phyloP scores from a whole-genome alignment of 2,113 vertebrate genomes.

The Poeciliopsis prolifica region DNA sequence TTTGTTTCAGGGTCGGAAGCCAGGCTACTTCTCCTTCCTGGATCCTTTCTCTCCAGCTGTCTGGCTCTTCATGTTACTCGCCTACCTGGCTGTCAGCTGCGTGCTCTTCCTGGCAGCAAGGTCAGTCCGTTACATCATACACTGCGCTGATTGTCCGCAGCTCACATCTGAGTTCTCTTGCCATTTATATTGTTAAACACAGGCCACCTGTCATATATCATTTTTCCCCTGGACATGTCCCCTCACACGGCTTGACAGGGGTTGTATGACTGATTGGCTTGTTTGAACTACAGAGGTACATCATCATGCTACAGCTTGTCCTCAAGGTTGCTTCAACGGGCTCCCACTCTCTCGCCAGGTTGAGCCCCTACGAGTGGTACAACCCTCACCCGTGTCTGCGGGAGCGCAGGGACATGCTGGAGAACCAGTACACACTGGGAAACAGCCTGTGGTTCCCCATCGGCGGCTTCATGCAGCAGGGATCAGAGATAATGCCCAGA shows the following conservation, averaged over 20 bases:
- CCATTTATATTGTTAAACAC: constrained; percentile 51
- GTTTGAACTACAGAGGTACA: constrained; percentile 16
- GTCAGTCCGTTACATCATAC: constrained; percentile 78
- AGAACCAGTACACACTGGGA: constrained; percentile 94
- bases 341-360: constrained; percentile 68
- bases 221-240: constrained; percentile 23
- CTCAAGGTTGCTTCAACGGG: constrained; percentile 24
- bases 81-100: constrained; percentile 95
- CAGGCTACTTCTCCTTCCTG: constrained; percentile 95
- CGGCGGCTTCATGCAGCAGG: constrained; percentile 97
- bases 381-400: constrained; percentile 92
- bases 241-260: constrained; percentile 41
- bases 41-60: constrained; percentile 96
- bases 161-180: constrained; percentile 36
- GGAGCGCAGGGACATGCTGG: constrained; percentile 86
- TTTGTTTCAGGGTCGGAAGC: constrained; percentile 87
- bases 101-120: constrained; percentile 93
- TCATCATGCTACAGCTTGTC: constrained; percentile 27
- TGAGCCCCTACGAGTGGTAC: constrained; percentile 96
- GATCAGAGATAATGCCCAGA: constrained; percentile 93
- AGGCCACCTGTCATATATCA: constrained; percentile 34
- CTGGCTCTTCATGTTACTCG: constrained; percentile 96
- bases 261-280: constrained; percentile 42
- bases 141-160: constrained; percentile 41
- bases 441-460: constrained; percentile 97